These are phyloP conservation scores for Spodoptera frugiperda DNA, from an alignment of 1,140 invertebrate species.

Conservation along the genomic window DNA sequence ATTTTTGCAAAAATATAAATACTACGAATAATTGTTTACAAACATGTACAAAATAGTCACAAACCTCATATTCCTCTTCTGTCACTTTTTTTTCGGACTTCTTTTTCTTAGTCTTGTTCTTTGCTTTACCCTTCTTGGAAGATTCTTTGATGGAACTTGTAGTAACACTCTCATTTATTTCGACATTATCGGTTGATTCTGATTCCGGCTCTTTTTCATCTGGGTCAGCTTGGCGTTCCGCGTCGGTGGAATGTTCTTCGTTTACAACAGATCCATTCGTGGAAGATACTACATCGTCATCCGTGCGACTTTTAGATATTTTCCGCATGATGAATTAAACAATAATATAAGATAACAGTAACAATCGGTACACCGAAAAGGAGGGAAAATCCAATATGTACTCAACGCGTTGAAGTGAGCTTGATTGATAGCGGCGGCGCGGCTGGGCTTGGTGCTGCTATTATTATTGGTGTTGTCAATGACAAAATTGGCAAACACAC, in stretches of 20 bases:
- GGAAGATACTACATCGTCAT: conserved; percentile 80
- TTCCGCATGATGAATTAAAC: conserved; percentile 76
- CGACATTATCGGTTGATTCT: conserved; percentile 50
- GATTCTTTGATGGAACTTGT: conserved; percentile 60
- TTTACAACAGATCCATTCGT: conserved; percentile 76
- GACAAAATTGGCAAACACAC: no score
- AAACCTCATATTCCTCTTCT: conserved; percentile 78
- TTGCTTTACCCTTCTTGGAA: conserved; percentile 63
- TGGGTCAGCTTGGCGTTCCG: conserved; percentile 52
- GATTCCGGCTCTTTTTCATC: conserved; percentile 35
- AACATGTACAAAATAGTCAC: conserved; percentile 18
- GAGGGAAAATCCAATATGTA: conserved; percentile 66
- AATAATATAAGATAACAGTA: conserved; percentile 40
- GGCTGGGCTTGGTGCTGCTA: no score
- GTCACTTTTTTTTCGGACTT: conserved; percentile 61
- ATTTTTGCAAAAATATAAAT: background rate
- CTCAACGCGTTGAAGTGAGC: conserved; percentile 14
- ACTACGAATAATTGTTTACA: background rate
- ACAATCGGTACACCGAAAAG: conserved; percentile 54
- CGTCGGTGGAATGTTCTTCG: conserved; percentile 67
- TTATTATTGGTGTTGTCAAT: no score
- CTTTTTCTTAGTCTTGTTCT: conserved; percentile 71
- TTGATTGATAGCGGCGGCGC: no score
- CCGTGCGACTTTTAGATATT: conserved; percentile 76
- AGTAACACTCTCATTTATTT: conserved; percentile 53